Evolutionary conservation across 64 coral and sea anemone genomes (phyloP), one percentile per base, ranked within the genome.

Genomic region (Montipora efflorescens): DNA sequence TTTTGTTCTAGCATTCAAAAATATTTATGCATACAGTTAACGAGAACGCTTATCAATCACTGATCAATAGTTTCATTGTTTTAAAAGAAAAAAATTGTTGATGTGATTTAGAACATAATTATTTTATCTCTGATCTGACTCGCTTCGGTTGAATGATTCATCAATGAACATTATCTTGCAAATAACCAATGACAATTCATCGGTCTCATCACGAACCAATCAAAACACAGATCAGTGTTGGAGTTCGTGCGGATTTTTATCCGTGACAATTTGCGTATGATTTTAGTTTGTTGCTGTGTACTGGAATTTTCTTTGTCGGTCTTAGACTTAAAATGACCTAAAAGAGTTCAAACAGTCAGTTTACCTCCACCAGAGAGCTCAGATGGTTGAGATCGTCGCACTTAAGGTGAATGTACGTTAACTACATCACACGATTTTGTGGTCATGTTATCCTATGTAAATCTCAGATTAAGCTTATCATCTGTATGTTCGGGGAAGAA

Each of bases 101-200:
- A 20, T 86, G 81, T 86, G 67, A 62, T 70, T 48, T n/a, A 51
- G 45, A 86, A 15, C 11, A 57, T 11, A 86, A 86, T 47, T 6
- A 64, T 13, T 46, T 7, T 14, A 12, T 21, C n/a, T n/a, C 22
- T 82, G 7, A 71, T 71, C 16, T 22, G 45, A n/a, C 45, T 71
- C 68, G 18, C 66, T 47, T 62, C 82, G 44, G 70, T 86, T 86
- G 45, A 86, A 86, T 50, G 81, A 10, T 64, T 82, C 80, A 12
- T 61, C 1, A 13, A 62, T 47, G 36, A 48, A 10, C 11, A 71
- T 86, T 86, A 72, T 86, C 45, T 72, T 86, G 46, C 64, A 71
- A 50, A 71, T 49, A 47, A 70, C 64, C 82, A 71, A 85, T 86
- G 66, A 86, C 47, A 86, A 71, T 45, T 86, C 62, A 71, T 52